A percentile compares a stretch with the other conserved stretches of the same genome.
phyloP scores from a whole-genome alignment of 2,113 vertebrate genomes.

The Etheostoma cragini region DNA sequence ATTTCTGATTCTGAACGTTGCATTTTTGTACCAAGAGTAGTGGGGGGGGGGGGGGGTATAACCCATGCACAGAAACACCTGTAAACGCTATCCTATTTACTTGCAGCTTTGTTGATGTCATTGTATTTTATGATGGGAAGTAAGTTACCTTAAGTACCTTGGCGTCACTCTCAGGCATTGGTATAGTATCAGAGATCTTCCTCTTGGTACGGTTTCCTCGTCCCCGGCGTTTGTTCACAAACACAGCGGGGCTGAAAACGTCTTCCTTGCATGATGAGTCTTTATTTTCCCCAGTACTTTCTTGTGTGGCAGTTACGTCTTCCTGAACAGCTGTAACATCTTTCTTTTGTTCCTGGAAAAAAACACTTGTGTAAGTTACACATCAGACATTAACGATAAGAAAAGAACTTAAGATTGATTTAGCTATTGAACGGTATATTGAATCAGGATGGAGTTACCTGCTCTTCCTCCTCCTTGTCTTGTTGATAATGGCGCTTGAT shows the following conservation, averaged over 20 bases:
- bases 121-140: background rate
- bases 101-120: background rate
- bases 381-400: background rate
- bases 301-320: slow-evolving; percentile 30
- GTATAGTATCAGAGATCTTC: slow-evolving; percentile 43
- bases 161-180: slow-evolving; percentile 8
- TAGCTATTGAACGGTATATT: accelerated
- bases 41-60: no score
- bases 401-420: accelerated
- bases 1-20: no score
- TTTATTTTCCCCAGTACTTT: background rate
- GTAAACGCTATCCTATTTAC: background rate
- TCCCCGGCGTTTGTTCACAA: slow-evolving; percentile 81
- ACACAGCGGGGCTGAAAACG: background rate
- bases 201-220: slow-evolving; percentile 69
- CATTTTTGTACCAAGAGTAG: background rate
- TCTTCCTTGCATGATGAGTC: slow-evolving; percentile 16
- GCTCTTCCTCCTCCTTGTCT: slow-evolving; percentile 30
- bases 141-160: background rate
- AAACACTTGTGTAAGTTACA: background rate
- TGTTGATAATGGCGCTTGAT: slow-evolving; percentile 85
- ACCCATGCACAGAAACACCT: background rate
- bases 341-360: slow-evolving; percentile 30
- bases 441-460: slow-evolving; percentile 34
- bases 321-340: slow-evolving; percentile 32